These are phyloP conservation scores for Scleropages formosus DNA, from an alignment of 2,797 vertebrate genomes.

Conservation along the genomic window DNA sequence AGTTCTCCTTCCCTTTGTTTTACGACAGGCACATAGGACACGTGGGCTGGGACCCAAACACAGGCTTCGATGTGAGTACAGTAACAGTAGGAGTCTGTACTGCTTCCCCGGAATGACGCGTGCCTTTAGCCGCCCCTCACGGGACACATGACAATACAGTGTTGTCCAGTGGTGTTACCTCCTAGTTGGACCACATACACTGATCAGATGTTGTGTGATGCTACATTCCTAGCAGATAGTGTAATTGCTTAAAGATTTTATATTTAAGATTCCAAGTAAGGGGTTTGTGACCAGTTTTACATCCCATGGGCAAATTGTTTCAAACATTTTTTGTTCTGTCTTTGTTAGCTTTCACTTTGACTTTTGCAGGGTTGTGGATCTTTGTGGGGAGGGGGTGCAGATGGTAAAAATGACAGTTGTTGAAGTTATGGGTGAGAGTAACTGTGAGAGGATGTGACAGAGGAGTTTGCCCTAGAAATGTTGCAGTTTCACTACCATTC, in stretches of 20 bases:
- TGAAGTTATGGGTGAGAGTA: no score
- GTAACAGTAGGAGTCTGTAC: conserved; percentile 32
- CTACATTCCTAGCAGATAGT: background rate
- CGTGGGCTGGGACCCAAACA: conserved; percentile 98
- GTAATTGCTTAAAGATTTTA: conserved; percentile 4
- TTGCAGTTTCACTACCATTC: no score
- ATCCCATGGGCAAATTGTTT: no score
- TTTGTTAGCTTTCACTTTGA: no score
- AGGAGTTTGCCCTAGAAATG: no score
- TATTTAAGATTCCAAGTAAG: background rate
- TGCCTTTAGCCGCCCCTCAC: background rate
- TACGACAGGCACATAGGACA: conserved; percentile 89
- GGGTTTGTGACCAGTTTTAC: no score
- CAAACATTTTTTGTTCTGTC: no score
- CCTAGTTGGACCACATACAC: background rate
- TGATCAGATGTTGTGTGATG: background rate
- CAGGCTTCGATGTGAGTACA: conserved; percentile 96
- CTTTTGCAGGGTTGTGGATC: no score
- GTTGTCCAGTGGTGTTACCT: background rate
- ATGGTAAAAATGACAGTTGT: no score
- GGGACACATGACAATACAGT: background rate
- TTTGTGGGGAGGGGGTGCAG: no score
- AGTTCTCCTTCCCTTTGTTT: conserved; percentile 31
- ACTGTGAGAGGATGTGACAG: no score
- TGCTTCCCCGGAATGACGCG: no score